Evolutionary conservation across 2,113 vertebrate species (phyloP), one percentile per base, ranked within the genome.

Genomic region (Caracal caracal): DNA sequence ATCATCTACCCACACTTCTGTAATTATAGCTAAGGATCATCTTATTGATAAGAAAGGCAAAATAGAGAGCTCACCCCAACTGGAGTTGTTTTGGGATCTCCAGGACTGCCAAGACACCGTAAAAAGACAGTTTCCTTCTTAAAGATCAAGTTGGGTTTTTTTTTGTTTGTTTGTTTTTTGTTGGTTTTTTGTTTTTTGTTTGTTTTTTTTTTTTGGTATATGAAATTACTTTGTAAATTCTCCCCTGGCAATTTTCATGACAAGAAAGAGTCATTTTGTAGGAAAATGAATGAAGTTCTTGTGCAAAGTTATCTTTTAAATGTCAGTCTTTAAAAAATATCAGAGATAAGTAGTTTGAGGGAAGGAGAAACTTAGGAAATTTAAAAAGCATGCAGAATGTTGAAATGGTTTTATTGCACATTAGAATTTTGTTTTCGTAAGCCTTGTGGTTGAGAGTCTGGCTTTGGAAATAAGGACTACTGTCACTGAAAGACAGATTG

Each of bases 221-320:
- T 80, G 53, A 84, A 92, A 70, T 95, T 91, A 70, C 61, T 96
- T 96, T 97, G 63, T 78, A 90, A 95, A 90, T 96, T 95, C 35
- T 94, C 68, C 30, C 28, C 35, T n/a, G 61, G 28, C 71, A 90
- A 59, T 93, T 97, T 97, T 90, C 49, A 86, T 61, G 81, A 90
- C 61, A 95, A 93, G 53, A 79, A 94, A 89, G 61, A 87, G 51
- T 86, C 66, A 82, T 83, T 95, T 94, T 88, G 56, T 49, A 81
- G 49, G 63, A 75, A 97, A 82, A 78, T 73, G 80, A 95, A 28
- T 75, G 28, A 92, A 92, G 56, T 88, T 97, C 81, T 89, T 94
- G 40, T 85, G 65, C 59, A 93, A 61, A 95, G 75, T 81, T 96
- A 78, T 92, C 66, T 95, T 91, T 94, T 92, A 94, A 96, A 84